Base-by-base conservation (phyloP, 2,113 vertebrate genomes). In the Aphyosemion australe region DNA sequence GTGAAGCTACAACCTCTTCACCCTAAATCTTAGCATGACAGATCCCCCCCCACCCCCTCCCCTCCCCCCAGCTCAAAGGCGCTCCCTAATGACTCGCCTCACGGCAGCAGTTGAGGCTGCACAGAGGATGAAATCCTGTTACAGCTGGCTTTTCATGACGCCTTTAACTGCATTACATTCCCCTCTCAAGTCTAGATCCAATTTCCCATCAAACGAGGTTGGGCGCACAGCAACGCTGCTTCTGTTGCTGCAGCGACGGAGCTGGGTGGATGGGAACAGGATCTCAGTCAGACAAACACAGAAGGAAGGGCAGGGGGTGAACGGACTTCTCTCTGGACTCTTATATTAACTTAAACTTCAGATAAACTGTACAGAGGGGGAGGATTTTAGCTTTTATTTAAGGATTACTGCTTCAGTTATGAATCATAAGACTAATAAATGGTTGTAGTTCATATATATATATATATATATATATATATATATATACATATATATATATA, bases 91-190 rank as follows among this genome's bases (percentile, higher is more conserved):
- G 82, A 87, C 80, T 79, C 18, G 76, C 84, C 82, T 89, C 58
- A 88, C 62, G 82, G 83, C 77, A 71, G 77, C 76, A 74, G 71
- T 49, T 41, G 64, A 58, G 52, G 54, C 81, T 83, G 59, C 55
- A 39, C 67, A 59, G 69, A 83, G 69, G 74, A 75, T 69, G 73
- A 91, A 90, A 89, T 90, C 88, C 74, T 87, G 83, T 91, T 89
- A 89, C 75, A 53, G 74, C 77, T 75, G 76, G 74, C 78, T 88
- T 87, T 89, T 90, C 85, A 85, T 86, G 87, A 86, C 69, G 67
- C 69, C 74, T 91, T 83, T 90, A 92, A 90, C 87, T 19, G 34
- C 69, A 85, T 90, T 91, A 90, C 51, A 43, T 46, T 82, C 69
- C 65, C 67, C 84, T 80, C 83, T 78, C 73, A 87, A 81, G 82